Evolutionary conservation across 2,888 invertebrate species (phyloP).

Genomic region (Pyrrhia umbra): DNA sequence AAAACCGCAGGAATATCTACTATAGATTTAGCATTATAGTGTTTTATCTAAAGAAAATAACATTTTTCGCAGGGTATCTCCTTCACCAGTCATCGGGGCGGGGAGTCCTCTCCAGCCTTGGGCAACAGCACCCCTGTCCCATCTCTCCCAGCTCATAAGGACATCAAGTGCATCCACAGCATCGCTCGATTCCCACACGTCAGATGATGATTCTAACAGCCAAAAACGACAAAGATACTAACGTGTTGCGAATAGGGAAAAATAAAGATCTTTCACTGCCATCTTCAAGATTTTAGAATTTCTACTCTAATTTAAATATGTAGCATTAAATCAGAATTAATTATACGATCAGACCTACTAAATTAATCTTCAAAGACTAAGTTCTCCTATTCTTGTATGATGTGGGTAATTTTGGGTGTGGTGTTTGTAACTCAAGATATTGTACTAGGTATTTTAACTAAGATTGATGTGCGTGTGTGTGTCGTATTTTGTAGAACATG

Average conservation of each 20-base stretch:
- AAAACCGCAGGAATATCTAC: background rate
- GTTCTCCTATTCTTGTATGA: too few relatives aligned
- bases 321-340: background rate
- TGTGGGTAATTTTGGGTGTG: too few relatives aligned
- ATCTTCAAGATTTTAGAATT: conserved; percentile 27
- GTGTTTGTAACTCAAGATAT: conserved; percentile 18
- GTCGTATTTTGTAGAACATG: background rate
- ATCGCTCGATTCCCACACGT: conserved; percentile 75
- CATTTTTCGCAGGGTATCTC: conserved; percentile 78
- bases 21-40: background rate
- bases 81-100: conserved; percentile 69
- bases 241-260: background rate
- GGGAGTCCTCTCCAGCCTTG: conserved; percentile 84
- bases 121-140: conserved; percentile 84
- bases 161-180: conserved; percentile 79
- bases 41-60: background rate
- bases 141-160: conserved; percentile 80
- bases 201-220: conserved; percentile 68
- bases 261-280: conserved; percentile 41
- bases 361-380: background rate
- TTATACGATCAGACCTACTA: background rate
- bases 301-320: background rate
- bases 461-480: background rate
- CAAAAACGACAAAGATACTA: conserved; percentile 69
- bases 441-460: background rate